phyloP scores from a whole-genome alignment of 2,113 vertebrate species.

The Mustela nigripes region DNA sequence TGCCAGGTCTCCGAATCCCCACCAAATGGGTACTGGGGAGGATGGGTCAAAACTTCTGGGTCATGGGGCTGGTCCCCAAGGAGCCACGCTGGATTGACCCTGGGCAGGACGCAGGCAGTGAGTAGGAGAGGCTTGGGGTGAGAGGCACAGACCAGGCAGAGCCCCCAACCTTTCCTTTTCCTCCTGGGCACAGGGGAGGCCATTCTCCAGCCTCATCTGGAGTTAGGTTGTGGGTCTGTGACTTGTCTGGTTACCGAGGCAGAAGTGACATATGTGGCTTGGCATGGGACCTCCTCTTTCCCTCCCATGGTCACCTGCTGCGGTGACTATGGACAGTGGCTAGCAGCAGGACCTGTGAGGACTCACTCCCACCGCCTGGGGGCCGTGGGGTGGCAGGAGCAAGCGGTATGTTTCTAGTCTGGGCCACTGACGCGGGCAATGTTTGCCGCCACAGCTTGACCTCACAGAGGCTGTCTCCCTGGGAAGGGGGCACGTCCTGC shows the following conservation, averaged over 20 bases:
- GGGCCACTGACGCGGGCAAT: rapidly evolving
- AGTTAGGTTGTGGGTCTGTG: rapidly evolving
- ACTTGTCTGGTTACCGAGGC: background rate
- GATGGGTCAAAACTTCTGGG: background rate
- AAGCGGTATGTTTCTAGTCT: rapidly evolving
- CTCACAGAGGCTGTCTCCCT: background rate
- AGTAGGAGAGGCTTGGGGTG: background rate
- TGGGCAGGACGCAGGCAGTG: background rate
- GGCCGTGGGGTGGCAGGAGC: rapidly evolving
- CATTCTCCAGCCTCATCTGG: background rate
- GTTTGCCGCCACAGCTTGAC: rapidly evolving
- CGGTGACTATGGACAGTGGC: rapidly evolving
- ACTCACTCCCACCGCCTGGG: rapidly evolving
- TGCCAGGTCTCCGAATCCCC: background rate
- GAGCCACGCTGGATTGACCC: background rate
- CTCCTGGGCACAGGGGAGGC: background rate
- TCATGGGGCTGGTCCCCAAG: background rate
- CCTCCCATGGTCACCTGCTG: background rate
- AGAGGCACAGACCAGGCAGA: rapidly evolving
- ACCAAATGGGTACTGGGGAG: background rate
- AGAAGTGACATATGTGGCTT: too few species aligned
- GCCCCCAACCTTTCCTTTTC: background rate
- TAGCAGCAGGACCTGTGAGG: rapidly evolving
- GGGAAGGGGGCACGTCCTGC: background rate
- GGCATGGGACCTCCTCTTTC: rapidly evolving